Base-by-base conservation (phyloP, 2,888 invertebrate genomes). In the Dendrolimus houi region DNA sequence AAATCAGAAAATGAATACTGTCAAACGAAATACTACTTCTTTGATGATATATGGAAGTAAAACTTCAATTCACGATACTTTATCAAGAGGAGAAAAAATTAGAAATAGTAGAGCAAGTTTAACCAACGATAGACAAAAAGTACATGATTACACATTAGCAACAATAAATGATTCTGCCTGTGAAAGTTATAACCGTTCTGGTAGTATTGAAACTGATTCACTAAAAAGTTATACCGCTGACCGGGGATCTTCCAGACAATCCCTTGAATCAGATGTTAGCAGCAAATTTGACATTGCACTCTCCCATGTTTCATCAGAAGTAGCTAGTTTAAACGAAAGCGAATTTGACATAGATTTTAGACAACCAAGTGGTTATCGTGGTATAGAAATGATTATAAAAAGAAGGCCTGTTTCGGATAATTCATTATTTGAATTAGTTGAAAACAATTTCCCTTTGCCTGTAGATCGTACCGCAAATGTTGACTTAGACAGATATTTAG, bases 391-490 rank as follows among this genome's bases (percentile, higher is more conserved):
- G 41, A 92, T 93, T 66, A 78, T 94, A 53, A 96, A 95, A 69
- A 88, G 96, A 56, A 87, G 95, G 64, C 95, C 96, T 0, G 91
- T 96, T 6, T 95, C 95, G 17, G 95, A 95, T 72, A 94, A 96
- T 67, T 95, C 94, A 55, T 84, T 94, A 53, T 94, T 94, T 72
- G 94, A 95, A 74, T 85, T 95, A 54, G 93, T 93, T 59, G 92
- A 93, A 10, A 81, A 93, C 17, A 92, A 92, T 65, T 91, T 91
- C 59, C 89, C 92, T 52, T 87, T 88, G 59, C 86, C 90, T 52
- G 73, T 62, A 66, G 92, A 93, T 52, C 79, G 82, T 7, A 70
- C 85, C 3, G 83, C 89, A 40, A 92, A 92, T 62, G 87, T 93
- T n/a, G 94, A 94, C 71, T 83, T 95, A 56, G 94, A 95, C 75